These are phyloP conservation scores for Prorops nasuta DNA, from an alignment of 1,140 invertebrate genomes.

Conservation along the genomic window DNA sequence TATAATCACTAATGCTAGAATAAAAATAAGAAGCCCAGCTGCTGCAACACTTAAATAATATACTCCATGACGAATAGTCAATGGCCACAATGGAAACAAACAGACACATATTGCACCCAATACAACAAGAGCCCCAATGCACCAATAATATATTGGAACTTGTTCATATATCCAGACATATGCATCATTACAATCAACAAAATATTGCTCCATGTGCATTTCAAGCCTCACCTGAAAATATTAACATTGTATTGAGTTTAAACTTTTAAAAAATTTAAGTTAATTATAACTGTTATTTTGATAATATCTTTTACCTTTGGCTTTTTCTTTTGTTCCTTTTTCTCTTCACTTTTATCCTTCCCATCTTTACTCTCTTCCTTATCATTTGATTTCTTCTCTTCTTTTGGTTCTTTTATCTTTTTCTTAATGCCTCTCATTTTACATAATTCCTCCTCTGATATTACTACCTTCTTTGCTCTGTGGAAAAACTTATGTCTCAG, in stretches of 20 bases:
- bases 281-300: neutral
- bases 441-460: slow-evolving; percentile 48
- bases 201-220: slow-evolving; percentile 94
- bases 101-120: slow-evolving; percentile 93
- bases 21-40: slow-evolving; percentile 90
- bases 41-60: slow-evolving; percentile 95
- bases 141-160: slow-evolving; percentile 94
- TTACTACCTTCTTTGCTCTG: slow-evolving; percentile 79
- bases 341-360: slow-evolving; percentile 53
- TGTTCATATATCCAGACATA: slow-evolving; percentile 99
- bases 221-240: slow-evolving; percentile 71
- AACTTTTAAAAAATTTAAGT: slow-evolving; percentile 1
- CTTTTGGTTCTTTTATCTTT: slow-evolving; percentile 68
- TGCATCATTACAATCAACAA: slow-evolving; percentile 90
- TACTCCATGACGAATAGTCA: slow-evolving; percentile 87
- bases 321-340: slow-evolving; percentile 48
- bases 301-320: slow-evolving; percentile 40
- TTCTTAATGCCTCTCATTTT: slow-evolving; percentile 65
- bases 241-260: slow-evolving; percentile 9
- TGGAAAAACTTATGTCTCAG: slow-evolving; percentile 93
- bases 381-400: slow-evolving; percentile 47
- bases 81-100: slow-evolving; percentile 97
- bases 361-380: slow-evolving; percentile 42
- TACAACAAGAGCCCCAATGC: slow-evolving; percentile 88
- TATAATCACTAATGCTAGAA: slow-evolving; percentile 85